phyloP scores from a whole-genome alignment of 2,888 invertebrate species.

The Tenthredo amoena region DNA sequence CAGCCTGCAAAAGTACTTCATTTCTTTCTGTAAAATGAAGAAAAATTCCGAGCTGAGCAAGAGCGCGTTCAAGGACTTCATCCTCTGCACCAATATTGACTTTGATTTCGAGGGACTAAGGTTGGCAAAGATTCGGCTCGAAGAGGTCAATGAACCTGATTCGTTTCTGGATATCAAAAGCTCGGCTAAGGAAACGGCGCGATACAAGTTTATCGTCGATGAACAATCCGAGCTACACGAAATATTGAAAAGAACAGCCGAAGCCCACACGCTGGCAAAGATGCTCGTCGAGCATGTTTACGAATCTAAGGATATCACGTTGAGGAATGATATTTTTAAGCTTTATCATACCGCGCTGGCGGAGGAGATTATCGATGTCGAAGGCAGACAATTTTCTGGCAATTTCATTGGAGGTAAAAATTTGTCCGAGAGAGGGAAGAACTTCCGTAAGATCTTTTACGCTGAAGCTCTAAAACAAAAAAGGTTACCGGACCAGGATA shows the following conservation, averaged over 20 bases:
- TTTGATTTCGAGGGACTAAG: not conserved
- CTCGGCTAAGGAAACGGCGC: not conserved
- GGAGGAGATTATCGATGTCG: slow-evolving; percentile 2
- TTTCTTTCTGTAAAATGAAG: not conserved
- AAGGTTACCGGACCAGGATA: not conserved
- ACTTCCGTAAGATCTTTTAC: slow-evolving; percentile 10
- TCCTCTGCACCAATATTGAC: slow-evolving; percentile 3
- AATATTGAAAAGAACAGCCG: not conserved
- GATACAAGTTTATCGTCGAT: not conserved
- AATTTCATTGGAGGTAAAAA: not conserved
- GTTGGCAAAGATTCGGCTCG: not conserved
- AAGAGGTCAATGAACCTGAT: not conserved
- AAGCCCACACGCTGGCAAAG: not conserved
- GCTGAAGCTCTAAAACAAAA: not conserved
- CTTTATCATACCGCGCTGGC: not conserved
- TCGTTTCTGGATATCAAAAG: not conserved
- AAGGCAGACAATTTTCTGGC: not conserved
- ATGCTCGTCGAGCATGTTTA: not conserved
- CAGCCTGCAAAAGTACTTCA: not conserved
- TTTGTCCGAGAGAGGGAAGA: not conserved
- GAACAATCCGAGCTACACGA: not conserved
- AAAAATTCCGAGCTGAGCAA: not conserved
- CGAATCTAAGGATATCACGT: not conserved
- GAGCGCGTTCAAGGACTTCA: not conserved
- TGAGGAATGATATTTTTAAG: not conserved